Evolutionary conservation across 2,113 vertebrate genomes (phyloP), one percentile per base, ranked within the genome.

Genomic region (Antechinus flavipes): DNA sequence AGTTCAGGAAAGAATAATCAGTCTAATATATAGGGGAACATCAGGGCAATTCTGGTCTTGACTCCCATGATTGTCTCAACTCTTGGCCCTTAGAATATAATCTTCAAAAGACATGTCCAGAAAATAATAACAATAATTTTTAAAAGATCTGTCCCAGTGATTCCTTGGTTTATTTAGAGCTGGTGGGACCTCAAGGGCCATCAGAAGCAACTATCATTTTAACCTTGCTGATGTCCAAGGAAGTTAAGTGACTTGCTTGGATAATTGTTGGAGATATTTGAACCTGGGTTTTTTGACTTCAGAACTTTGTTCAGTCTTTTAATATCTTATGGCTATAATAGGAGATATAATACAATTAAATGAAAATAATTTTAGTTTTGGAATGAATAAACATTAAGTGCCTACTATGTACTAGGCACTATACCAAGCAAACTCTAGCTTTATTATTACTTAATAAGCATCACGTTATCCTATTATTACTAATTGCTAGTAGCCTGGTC

Each of bases 211-310:
- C 12, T 68, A 11, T 35, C 3, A 16, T 68, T 35, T 35, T 68
- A 68, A 68, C 26, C 12, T 49, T 10, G 11, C 3, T 11, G 58
- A 94, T 52, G 25, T 52, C 91, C 52, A 89, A 55, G 23, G 10
- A 46, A 2, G 4, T 35, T 3, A 6, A 25, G 89, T 58, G n/a
- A 25, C 52, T 91, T 58, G 42, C 27, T n/a, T 0, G 9, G 22
- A 5, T n/a, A 35, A n/a, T 3, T 2, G 0, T 0, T 1, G 11
- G 10, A 35, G 61, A n/a, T 0, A 91, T 24, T 16, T 1, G 42
- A 61, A 84, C 54, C 90, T 52, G 1, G 10, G 1, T 46, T 68
- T 50, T 10, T n/a, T 52, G 68, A 56, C 5, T 58, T 91, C 54
- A 22, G 16, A 84, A 84, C 8, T 14, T 68, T 11, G 30, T 35